A percentile compares a stretch with the other conserved stretches of the same genome.
phyloP scores from a whole-genome alignment of 1,140 invertebrate species.

The Aculops lycopersici region DNA sequence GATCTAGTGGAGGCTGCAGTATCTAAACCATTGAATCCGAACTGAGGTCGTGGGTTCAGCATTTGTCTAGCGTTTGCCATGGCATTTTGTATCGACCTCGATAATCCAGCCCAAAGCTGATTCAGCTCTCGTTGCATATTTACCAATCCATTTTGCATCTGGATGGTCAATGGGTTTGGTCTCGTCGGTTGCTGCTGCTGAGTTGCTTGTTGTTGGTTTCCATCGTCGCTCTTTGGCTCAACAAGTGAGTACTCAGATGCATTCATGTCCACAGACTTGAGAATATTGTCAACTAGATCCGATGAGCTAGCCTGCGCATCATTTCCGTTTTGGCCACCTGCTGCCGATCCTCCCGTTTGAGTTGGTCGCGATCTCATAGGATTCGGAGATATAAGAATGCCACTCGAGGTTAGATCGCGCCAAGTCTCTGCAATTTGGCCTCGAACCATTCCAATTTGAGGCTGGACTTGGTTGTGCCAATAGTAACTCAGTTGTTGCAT shows the following conservation, averaged over 20 bases:
- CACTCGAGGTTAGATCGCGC: too few species aligned
- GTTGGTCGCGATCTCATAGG: too few species aligned
- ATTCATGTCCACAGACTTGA: neutral
- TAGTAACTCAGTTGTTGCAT: neutral
- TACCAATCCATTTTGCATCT: neutral
- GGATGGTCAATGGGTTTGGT: neutral
- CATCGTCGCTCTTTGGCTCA: neutral
- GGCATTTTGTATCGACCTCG: neutral
- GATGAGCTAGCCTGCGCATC: too few species aligned
- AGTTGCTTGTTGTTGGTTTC: neutral
- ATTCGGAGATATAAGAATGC: too few species aligned
- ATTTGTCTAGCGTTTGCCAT: neutral
- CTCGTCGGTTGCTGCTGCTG: neutral
- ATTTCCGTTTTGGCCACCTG: too few species aligned
- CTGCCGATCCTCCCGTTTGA: neutral
- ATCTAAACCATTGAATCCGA: neutral
- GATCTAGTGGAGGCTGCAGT: neutral
- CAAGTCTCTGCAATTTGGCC: neutral
- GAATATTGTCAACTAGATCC: neutral
- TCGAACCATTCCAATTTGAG: neutral
- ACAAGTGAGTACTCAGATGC: neutral
- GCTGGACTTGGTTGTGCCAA: neutral
- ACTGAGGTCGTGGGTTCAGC: neutral
- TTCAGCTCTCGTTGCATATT: neutral
- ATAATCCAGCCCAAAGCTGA: neutral